A percentile compares a stretch with the other conserved stretches of the same genome.
phyloP scores from a whole-genome alignment of 2,797 vertebrate species.

The Micrastur ruficollis region DNA sequence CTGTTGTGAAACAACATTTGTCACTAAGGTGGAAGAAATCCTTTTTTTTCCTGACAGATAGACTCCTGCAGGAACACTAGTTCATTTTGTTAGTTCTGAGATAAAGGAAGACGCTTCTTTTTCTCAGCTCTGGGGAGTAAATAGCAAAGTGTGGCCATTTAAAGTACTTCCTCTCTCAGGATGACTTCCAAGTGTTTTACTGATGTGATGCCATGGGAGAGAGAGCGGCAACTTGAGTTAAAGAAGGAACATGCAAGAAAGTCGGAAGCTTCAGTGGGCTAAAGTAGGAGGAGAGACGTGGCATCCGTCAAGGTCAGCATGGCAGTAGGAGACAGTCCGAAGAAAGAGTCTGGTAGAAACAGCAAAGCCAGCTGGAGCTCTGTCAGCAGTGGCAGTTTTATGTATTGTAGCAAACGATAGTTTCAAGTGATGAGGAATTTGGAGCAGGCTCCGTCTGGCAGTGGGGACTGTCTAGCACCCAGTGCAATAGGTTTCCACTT shows the following conservation, averaged over 20 bases:
- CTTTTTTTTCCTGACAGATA: neutral
- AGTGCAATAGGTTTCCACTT: rapidly evolving
- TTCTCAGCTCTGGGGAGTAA: neutral
- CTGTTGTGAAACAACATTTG: neutral
- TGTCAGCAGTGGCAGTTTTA: neutral
- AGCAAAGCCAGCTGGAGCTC: neutral
- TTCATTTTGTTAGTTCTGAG: neutral
- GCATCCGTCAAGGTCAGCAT: neutral
- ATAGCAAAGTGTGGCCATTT: neutral
- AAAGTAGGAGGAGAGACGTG: neutral
- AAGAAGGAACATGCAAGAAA: neutral
- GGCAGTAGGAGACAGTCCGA: neutral
- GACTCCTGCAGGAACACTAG: neutral
- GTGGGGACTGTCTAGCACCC: neutral
- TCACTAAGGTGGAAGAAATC: neutral
- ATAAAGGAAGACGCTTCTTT: neutral
- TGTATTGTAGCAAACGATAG: neutral
- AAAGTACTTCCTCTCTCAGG: neutral
- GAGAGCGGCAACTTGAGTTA: neutral
- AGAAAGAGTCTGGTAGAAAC: neutral
- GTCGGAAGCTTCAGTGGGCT: neutral
- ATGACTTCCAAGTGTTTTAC: neutral
- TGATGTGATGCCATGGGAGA: neutral
- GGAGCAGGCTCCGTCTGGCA: neutral
- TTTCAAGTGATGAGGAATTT: neutral